Base-by-base conservation (phyloP, 2,113 vertebrate species). In the Psophia crepitans region DNA sequence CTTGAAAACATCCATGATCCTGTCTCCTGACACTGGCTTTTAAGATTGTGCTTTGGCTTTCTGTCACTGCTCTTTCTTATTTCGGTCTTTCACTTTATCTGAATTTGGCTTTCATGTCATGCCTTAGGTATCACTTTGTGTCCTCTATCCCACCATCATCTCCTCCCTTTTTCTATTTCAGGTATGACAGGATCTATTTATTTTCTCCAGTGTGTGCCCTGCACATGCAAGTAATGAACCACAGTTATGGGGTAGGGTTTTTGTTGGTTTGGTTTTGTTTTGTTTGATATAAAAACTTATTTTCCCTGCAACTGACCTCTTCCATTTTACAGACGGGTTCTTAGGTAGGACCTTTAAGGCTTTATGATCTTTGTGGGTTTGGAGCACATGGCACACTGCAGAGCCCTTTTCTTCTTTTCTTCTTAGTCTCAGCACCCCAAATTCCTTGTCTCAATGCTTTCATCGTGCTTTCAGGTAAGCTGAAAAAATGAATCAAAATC, bases 1-100 rank as follows among this genome's bases (percentile, higher is more conserved):
- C 63, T 94, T 94, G 91, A 95, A 95, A 91, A 94, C 66, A 90
- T 83, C 87, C 75, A 74, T 86, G 95, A 89, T 82, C 65, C 57
- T 96, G 65, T 89, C 83, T 81, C 89, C 33, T 82, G 95, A 94
- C 89, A 90, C 4, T 83, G 85, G 21, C 87, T 93, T 73, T 94
- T 95, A 94, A 85, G 58, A 24, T 3, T 41, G 28, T 43, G 22
- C 63, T 86, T 71, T 89, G 78, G 48, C 63, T 87, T 78, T 79
- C 27, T 93, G 85, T 80, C 78, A 85, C 15, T 65, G n/a, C 19
- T 56, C 51, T 89, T 93, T 87, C 86, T 78, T 84, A 48, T 78
- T 94, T 89, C n/a, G 48, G 56, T 60, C 71, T 81, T 92, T 63
- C 23, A 56, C 14, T 95, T 94, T 83, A 53, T 88, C 57, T 78